Base-by-base conservation (phyloP, 2,797 vertebrate genomes). In the Chelon labrosus region DNA sequence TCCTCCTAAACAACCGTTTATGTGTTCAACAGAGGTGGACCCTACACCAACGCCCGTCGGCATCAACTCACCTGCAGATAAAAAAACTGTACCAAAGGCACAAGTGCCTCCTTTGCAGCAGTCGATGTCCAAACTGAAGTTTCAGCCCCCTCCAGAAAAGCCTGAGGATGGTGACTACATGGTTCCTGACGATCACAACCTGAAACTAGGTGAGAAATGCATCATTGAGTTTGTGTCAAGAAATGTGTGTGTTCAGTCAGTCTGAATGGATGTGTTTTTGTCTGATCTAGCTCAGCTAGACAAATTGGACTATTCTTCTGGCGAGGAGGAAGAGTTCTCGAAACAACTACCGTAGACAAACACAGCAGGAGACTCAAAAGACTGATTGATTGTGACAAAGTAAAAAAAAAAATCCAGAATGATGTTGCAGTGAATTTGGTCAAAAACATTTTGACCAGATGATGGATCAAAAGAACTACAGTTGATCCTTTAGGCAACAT, bases 41-140 rank as follows among this genome's bases (percentile, higher is more conserved):
- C 31, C 65, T 13, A 6, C 44, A 49, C 83, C 88, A 0, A 25
- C 57, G 20, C 47, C 31, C 44, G 10, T 57, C 35, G 53, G 16
- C 66, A 4, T 50, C 46, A 5, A 39, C 5, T 2, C 69, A 9
- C 0, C 22, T 13, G 0, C 14, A 19, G 1, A 59, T 10, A 84
- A 73, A 77, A 10, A 3, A 0, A 3, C 4, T 5, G 1, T 79
- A 22, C 89, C 85, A 39, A 53, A 19, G 59, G 89, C 83, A 3
- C 41, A 84, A 31, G 84, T 91, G 64, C 41, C 67, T 2, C 92
- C 92, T 1, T 77, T 71, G 65, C 47, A 52, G 66, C 75, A 2
- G 4, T 66, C 57, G n/a, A 2, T 35, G 37, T 50, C 9, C 41
- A 63, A 46, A 51, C 7, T 50, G 2, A 11, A 57, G 25, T 12